Percentiles rank a stretch among this genome's conserved stretches.
Evolutionary conservation across 2,888 invertebrate species (phyloP).

Genomic region (Drosophila maculinotata): DNA sequence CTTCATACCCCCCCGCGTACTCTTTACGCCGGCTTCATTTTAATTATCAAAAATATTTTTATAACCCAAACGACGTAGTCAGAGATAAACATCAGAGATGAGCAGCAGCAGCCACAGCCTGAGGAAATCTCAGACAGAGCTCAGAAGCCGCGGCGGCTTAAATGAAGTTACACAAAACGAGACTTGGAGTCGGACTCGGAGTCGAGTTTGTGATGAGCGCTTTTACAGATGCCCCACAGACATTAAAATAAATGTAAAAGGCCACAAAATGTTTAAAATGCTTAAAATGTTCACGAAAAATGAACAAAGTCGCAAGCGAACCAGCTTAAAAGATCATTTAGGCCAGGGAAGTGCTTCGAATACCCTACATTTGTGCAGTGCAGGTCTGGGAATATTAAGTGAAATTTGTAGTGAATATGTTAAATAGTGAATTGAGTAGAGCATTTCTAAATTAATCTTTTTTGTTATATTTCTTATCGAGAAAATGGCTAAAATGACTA

Average conservation of each 20-base stretch:
- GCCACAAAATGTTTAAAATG: slow-evolving; percentile 56
- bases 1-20: too few species aligned
- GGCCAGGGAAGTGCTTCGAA: slow-evolving; percentile 6
- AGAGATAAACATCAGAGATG: slow-evolving; percentile 59
- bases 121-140: slow-evolving; percentile 28
- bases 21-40: slow-evolving; percentile 71
- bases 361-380: slow-evolving; percentile 22
- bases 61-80: slow-evolving; percentile 53
- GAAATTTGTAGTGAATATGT: not conserved
- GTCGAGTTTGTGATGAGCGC: slow-evolving; percentile 74
- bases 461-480: too few species aligned
- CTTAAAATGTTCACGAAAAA: slow-evolving; percentile 15
- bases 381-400: too few species aligned
- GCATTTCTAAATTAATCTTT: too few species aligned
- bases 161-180: slow-evolving; percentile 56
- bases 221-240: slow-evolving; percentile 69
- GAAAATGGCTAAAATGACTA: too few species aligned
- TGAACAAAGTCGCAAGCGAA: slow-evolving; percentile 14
- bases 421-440: not conserved
- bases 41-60: slow-evolving; percentile 81
- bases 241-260: slow-evolving; percentile 76
- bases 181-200: slow-evolving; percentile 44
- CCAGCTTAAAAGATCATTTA: slow-evolving; percentile 9
- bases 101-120: slow-evolving; percentile 29
- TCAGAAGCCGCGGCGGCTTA: slow-evolving; percentile 56